These are phyloP conservation scores for Carcina quercana DNA, from an alignment of 2,888 invertebrate species.

Conservation along the genomic window DNA sequence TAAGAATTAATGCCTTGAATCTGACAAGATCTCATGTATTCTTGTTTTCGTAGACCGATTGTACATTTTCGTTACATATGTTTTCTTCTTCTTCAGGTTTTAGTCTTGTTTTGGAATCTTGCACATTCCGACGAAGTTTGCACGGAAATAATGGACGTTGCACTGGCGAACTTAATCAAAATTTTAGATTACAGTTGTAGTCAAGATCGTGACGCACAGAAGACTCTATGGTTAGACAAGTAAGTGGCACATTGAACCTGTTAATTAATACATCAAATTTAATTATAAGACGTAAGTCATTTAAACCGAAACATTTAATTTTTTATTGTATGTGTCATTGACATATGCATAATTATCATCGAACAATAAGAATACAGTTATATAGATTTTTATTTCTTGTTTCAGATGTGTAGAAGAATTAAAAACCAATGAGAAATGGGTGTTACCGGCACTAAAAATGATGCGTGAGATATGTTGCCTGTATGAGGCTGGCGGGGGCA, in stretches of 20 bases:
- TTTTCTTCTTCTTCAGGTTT: constrained; percentile 69
- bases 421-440: constrained; percentile 92
- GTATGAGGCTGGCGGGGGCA: constrained; percentile 86
- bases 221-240: constrained; percentile 95
- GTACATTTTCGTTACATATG: too few relatives aligned
- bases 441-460: constrained; percentile 94
- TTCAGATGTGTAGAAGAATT: constrained; percentile 91
- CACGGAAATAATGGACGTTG: constrained; percentile 98
- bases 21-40: too few relatives aligned
- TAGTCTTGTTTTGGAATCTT: constrained; percentile 96
- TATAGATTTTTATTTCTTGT: constrained; percentile 3
- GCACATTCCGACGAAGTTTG: constrained; percentile 97
- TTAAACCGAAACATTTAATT: not conserved
- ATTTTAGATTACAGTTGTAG: constrained; percentile 98
- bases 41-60: too few relatives aligned
- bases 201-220: constrained; percentile 96
- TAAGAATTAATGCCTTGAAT: too few relatives aligned
- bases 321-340: not conserved
- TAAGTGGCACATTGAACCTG: constrained; percentile 33
- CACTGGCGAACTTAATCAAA: constrained; percentile 95
- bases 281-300: not conserved
- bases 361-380: too few relatives aligned
- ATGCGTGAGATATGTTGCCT: constrained; percentile 96
- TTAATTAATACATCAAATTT: too few relatives aligned
- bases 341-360: too few relatives aligned